Evolutionary conservation across 2,888 invertebrate genomes (phyloP).

Genomic region (Xestia c-nigrum): DNA sequence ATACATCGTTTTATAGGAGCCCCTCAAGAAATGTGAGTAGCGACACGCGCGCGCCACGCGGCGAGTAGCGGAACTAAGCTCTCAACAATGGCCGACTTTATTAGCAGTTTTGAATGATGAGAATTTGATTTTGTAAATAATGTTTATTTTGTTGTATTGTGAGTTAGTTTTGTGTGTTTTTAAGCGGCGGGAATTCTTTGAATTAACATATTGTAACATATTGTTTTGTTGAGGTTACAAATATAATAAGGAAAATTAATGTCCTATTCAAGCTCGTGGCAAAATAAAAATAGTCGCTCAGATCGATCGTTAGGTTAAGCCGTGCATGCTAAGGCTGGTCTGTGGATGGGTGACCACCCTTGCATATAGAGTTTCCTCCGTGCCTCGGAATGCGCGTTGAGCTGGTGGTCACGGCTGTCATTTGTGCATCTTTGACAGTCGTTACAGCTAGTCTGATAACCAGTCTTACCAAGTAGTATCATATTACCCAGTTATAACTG

Average conservation of each 20-base stretch:
- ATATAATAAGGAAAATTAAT: not conserved
- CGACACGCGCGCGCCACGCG: constrained; percentile 84
- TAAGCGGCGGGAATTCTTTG: constrained; percentile 30
- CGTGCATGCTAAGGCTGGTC: too few relatives aligned
- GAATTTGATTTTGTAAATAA: constrained; percentile 63
- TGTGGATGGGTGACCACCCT: too few relatives aligned
- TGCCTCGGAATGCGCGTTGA: too few relatives aligned
- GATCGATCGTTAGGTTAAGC: too few relatives aligned
- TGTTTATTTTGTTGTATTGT: constrained; percentile 50
- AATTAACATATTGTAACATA: not conserved
- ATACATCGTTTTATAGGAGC: constrained; percentile 52
- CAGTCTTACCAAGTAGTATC: too few relatives aligned
- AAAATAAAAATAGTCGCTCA: too few relatives aligned
- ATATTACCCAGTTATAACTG: too few relatives aligned
- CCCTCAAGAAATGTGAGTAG: constrained; percentile 70
- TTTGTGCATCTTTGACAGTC: too few relatives aligned
- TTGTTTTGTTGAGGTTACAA: not conserved
- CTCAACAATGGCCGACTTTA: constrained; percentile 64
- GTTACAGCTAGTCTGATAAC: too few relatives aligned
- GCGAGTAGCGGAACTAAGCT: constrained; percentile 78
- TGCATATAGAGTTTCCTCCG: too few relatives aligned
- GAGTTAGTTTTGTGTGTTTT: constrained; percentile 51
- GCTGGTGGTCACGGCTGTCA: too few relatives aligned
- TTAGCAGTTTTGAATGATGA: constrained; percentile 51
- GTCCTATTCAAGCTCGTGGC: too few relatives aligned